Evolutionary conservation across 1,140 invertebrate species (phyloP).

Genomic region (Penaeus vannamei): DNA sequence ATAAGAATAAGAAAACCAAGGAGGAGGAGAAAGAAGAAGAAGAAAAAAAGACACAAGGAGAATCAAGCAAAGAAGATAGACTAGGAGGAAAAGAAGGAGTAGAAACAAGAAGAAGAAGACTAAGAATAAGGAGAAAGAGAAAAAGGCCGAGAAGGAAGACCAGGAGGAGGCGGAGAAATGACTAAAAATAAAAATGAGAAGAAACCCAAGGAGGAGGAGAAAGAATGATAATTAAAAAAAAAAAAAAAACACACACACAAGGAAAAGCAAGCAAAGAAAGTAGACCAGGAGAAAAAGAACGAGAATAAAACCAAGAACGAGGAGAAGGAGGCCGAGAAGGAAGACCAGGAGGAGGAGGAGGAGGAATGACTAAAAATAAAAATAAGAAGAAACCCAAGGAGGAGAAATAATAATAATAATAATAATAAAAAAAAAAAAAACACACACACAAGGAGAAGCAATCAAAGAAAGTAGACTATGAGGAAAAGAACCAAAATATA

Average conservation of each 20-base stretch:
- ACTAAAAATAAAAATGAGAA: neutral
- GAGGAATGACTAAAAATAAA: too few species aligned
- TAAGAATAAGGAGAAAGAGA: neutral
- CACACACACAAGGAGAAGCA: neutral
- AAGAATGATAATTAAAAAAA: neutral
- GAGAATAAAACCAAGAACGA: neutral
- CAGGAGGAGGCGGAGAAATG: neutral
- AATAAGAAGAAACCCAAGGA: too few species aligned
- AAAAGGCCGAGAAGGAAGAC: neutral
- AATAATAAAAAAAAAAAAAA: neutral
- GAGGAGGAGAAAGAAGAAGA: too few species aligned
- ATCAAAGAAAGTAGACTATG: neutral
- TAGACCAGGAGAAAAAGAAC: neutral
- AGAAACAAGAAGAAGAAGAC: too few species aligned
- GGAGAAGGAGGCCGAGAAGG: neutral
- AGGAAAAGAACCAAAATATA: neutral
- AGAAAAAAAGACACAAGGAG: too few species aligned
- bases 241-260: neutral
- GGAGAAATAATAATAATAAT: too few species aligned
- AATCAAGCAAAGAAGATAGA: too few species aligned
- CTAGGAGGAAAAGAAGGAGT: neutral
- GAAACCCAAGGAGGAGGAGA: neutral
- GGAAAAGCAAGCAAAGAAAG: neutral
- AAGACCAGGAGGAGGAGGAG: neutral
- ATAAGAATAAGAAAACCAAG: too few species aligned